phyloP scores from a whole-genome alignment of 2,113 vertebrate genomes.

The Atherinomorus stipes region DNA sequence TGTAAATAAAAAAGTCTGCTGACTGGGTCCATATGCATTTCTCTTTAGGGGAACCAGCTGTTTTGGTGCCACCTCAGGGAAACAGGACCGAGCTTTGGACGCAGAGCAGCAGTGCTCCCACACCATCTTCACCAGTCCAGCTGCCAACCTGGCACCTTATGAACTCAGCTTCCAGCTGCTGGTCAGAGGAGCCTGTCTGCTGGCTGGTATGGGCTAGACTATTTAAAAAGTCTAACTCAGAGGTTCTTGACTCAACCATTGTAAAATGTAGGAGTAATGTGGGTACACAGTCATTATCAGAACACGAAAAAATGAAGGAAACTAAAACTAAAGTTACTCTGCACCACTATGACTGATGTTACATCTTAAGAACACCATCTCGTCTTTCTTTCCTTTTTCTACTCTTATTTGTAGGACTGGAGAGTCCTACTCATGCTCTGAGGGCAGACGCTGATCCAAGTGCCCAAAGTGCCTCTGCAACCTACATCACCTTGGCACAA shows the following conservation, averaged over 20 bases:
- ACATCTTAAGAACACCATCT: background rate
- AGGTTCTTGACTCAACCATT: slow-evolving; percentile 1
- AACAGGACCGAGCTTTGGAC: slow-evolving; percentile 69
- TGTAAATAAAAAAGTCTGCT: background rate
- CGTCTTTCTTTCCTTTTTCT: background rate
- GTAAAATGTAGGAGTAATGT: background rate
- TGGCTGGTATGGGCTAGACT: slow-evolving; percentile 86
- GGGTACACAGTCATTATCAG: background rate
- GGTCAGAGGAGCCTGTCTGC: slow-evolving; percentile 94
- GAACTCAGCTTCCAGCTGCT: slow-evolving; percentile 94
- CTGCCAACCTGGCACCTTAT: slow-evolving; percentile 90
- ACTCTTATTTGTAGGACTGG: slow-evolving; percentile 84
- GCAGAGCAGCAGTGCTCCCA: slow-evolving; percentile 71
- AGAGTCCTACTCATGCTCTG: slow-evolving; percentile 93
- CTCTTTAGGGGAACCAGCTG: slow-evolving; percentile 90
- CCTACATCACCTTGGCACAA: slow-evolving; percentile 94
- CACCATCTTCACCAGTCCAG: slow-evolving; percentile 86
- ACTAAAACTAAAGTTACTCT: background rate
- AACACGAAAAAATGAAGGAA: background rate
- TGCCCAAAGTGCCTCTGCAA: slow-evolving; percentile 91
- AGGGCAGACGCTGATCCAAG: slow-evolving; percentile 92
- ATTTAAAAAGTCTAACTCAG: slow-evolving; percentile 8
- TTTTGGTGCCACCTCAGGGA: slow-evolving; percentile 85
- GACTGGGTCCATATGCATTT: too few relatives aligned
- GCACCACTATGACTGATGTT: background rate